Conservation (phyloP, 2,888 invertebrate genomes). For the Rotaria socialis region DNA sequence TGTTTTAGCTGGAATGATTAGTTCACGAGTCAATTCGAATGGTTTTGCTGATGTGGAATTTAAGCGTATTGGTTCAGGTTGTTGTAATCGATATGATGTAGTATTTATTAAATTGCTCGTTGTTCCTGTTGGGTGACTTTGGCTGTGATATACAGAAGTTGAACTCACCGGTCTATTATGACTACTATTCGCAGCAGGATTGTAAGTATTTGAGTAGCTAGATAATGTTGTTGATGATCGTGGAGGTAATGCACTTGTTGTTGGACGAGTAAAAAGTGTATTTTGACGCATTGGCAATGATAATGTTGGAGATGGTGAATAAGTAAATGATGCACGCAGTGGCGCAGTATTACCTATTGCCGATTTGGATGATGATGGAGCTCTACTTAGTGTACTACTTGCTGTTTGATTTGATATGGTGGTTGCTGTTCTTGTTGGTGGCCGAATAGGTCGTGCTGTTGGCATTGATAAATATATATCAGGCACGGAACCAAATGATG, state of each 20-base stretch:
- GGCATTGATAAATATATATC: conserved; percentile 9
- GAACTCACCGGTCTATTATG: not conserved
- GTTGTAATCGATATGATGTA: not conserved
- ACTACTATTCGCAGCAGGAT: not conserved
- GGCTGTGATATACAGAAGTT: not conserved
- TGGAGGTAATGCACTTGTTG: not conserved
- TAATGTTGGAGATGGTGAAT: conserved; percentile 1
- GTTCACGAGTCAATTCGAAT: not conserved
- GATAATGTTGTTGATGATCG: not conserved
- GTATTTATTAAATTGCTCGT: not conserved
- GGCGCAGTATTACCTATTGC: not conserved
- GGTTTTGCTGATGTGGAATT: not conserved
- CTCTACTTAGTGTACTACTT: not conserved
- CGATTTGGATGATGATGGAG: not conserved
- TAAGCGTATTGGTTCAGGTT: not conserved
- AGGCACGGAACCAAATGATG: not conserved
- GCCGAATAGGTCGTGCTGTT: not conserved
- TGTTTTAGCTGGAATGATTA: not conserved
- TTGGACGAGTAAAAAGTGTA: not conserved
- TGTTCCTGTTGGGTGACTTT: too few relatives aligned
- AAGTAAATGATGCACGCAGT: not conserved
- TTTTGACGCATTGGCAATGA: not conserved
- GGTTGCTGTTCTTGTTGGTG: not conserved
- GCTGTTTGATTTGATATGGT: not conserved
- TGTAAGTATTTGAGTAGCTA: not conserved